Evolutionary conservation across 2,888 invertebrate species (phyloP).

Genomic region (Apamea sordens): DNA sequence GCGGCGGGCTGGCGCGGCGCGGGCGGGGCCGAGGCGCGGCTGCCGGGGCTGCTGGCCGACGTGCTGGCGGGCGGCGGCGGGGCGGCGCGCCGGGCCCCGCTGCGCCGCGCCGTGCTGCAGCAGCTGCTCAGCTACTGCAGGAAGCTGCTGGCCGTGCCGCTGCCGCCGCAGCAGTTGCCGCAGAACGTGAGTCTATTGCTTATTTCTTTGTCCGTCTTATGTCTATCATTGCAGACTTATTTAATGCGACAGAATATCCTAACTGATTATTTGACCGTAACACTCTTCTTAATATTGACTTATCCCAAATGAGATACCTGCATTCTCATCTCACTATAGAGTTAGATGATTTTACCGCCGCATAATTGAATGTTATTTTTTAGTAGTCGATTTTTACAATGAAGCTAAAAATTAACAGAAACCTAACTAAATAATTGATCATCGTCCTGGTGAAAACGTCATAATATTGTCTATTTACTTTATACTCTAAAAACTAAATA

Average conservation of each 20-base stretch:
- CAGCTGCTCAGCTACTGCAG: conserved; percentile 90
- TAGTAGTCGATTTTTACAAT: background rate
- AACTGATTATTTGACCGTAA: background rate
- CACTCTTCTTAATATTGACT: background rate
- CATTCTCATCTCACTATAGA: background rate
- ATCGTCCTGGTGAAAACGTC: too few species aligned
- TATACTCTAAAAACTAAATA: too few species aligned
- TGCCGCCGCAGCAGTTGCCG: conserved; percentile 56
- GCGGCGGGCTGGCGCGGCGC: conserved; percentile 86
- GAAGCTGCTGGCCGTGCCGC: conserved; percentile 89
- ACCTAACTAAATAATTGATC: background rate
- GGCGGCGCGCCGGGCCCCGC: conserved; percentile 89
- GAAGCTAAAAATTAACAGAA: background rate
- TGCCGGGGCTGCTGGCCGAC: conserved; percentile 93
- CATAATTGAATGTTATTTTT: background rate
- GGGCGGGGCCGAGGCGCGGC: conserved; percentile 91
- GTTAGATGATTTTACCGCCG: background rate
- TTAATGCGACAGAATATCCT: too few species aligned
- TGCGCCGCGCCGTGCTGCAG: conserved; percentile 93
- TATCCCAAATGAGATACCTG: background rate
- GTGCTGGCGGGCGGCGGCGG: conserved; percentile 91
- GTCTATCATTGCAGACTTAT: background rate
- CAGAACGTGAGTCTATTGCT: conserved; percentile 17
- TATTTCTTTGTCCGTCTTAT: background rate
- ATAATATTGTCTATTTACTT: background rate